Conservation (phyloP, 2,113 vertebrate genomes). For the Prunella fulvescens region DNA sequence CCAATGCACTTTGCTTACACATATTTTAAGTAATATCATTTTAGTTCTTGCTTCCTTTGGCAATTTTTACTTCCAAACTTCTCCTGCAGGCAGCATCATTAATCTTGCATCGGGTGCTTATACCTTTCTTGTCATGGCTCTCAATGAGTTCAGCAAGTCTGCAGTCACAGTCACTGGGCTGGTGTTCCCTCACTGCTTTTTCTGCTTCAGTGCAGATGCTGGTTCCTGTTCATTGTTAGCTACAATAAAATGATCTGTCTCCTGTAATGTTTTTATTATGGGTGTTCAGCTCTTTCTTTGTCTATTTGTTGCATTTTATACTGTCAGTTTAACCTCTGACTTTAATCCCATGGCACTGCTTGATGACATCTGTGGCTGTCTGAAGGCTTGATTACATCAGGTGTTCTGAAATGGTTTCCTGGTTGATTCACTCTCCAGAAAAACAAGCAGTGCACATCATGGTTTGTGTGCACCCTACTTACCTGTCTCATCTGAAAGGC, state of each 20-base stretch:
- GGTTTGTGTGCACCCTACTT: neutral
- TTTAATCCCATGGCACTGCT: neutral
- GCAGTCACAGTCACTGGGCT: neutral
- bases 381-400: neutral
- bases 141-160: neutral
- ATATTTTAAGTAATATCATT: neutral
- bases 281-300: neutral
- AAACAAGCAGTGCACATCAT: neutral
- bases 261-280: neutral
- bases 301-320: neutral
- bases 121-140: neutral
- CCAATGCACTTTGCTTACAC: neutral
- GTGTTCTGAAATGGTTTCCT: neutral
- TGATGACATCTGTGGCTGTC: neutral
- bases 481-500: neutral
- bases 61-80: neutral
- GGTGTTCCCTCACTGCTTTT: neutral
- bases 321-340: neutral
- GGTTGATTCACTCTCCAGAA: neutral
- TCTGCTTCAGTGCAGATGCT: conserved; percentile 2
- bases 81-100: neutral
- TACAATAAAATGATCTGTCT: neutral
- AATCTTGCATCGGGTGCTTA: conserved; percentile 31
- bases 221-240: neutral
- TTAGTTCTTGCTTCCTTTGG: neutral